Conservation (phyloP, 2,888 invertebrate genomes). For the Andrena minutula region DNA sequence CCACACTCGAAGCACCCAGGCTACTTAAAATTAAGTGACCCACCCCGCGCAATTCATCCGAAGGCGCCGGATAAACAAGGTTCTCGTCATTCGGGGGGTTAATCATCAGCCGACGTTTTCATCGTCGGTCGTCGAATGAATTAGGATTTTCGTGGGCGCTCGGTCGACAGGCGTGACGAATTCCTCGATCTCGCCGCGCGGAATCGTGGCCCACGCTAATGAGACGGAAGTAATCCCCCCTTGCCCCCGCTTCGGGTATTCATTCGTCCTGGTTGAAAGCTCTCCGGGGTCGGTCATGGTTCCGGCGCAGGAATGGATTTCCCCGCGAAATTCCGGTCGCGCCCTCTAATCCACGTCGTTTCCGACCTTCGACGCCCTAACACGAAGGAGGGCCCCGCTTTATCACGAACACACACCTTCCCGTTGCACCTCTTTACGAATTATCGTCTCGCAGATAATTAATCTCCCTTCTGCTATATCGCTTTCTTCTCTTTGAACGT, state of each 20-base stretch:
- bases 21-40: neutral
- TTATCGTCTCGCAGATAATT: conserved; percentile 67
- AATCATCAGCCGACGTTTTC: conserved; percentile 60
- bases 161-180: conserved; percentile 68
- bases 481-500: conserved; percentile 58
- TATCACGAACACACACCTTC: conserved; percentile 51
- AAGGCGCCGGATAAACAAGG: conserved; percentile 13
- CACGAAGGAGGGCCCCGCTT: conserved; percentile 57
- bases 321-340: conserved; percentile 71
- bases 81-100: conserved; percentile 49
- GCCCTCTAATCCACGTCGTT: conserved; percentile 67
- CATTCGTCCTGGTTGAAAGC: conserved; percentile 72
- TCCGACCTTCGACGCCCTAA: conserved; percentile 64
- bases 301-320: conserved; percentile 69
- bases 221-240: conserved; percentile 77
- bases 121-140: conserved; percentile 56
- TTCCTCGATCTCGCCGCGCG: conserved; percentile 64
- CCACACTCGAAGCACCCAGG: neutral
- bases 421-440: conserved; percentile 50
- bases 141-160: conserved; percentile 66
- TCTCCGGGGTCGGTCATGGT: conserved; percentile 70
- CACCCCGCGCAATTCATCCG: neutral
- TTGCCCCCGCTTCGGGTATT: conserved; percentile 57
- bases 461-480: conserved; percentile 53
- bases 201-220: conserved; percentile 71